Percentiles rank a stretch among this genome's conserved stretches.
These are phyloP conservation scores for Larimichthys polyactis DNA, from an alignment of 2,113 vertebrate species.

Conservation along the genomic window DNA sequence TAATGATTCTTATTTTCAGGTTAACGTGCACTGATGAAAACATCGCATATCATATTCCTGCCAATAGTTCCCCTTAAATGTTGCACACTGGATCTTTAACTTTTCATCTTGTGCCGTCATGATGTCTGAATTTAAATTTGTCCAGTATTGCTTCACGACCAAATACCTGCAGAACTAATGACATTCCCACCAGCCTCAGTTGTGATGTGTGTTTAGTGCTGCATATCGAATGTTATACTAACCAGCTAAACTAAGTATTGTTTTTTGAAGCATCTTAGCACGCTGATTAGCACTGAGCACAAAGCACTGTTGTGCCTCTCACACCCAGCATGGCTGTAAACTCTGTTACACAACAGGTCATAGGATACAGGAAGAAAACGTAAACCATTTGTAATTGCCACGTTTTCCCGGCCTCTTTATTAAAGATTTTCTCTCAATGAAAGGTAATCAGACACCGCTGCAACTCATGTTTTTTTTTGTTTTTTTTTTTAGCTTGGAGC, in stretches of 20 bases:
- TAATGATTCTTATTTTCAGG: no score
- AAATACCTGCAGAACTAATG: not conserved
- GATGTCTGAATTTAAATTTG: not conserved
- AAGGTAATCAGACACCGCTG: constrained; percentile 66
- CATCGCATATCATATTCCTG: no score
- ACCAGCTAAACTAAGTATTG: not conserved
- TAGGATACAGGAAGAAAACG: constrained; percentile 45
- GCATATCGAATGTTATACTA: not conserved
- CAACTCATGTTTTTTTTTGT: not conserved
- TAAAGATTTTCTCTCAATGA: constrained; percentile 49
- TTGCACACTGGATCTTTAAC: not conserved
- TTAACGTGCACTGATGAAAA: no score
- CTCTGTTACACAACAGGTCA: constrained; percentile 37
- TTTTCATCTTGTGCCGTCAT: not conserved
- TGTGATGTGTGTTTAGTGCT: not conserved
- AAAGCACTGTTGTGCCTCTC: not conserved
- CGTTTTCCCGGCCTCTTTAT: constrained; percentile 56
- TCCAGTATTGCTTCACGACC: not conserved
- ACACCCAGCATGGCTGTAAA: not conserved
- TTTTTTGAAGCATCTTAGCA: not conserved
- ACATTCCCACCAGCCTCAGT: not conserved
- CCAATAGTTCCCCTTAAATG: no score
- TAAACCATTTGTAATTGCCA: constrained; percentile 31
- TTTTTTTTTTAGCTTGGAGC: constrained; percentile 17
- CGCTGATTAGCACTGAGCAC: not conserved